Percentiles rank a stretch among this genome's conserved stretches.
Conservation (phyloP, 2,888 invertebrate genomes). For the Oscheius sp. region DNA sequence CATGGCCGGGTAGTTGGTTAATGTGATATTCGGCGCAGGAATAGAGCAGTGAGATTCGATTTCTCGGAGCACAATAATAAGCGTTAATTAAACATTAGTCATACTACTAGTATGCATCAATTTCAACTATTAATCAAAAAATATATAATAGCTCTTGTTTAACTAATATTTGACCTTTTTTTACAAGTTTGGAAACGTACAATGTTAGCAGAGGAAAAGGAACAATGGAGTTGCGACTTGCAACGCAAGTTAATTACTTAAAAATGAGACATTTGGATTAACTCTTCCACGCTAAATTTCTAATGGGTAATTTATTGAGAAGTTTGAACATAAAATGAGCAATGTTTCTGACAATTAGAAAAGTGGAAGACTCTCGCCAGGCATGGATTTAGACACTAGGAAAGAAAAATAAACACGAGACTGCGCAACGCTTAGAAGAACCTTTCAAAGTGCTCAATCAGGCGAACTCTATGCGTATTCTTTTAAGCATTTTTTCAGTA, state of each 20-base stretch:
- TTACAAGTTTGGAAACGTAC: too few species aligned
- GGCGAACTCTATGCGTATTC: conserved; percentile 7
- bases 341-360: conserved; percentile 15
- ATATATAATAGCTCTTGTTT: too few species aligned
- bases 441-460: conserved; percentile 5
- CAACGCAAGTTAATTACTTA: too few species aligned
- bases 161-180: too few species aligned
- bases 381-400: conserved; percentile 12
- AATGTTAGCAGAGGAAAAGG: too few species aligned
- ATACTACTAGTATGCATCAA: conserved; percentile 1
- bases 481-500: too few species aligned
- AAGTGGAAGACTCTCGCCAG: background rate
- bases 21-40: conserved; percentile 27
- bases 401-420: conserved; percentile 26
- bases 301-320: background rate
- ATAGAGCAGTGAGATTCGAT: conserved; percentile 25
- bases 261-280: too few species aligned
- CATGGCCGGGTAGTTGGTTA: conserved; percentile 21
- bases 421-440: conserved; percentile 7
- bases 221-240: too few species aligned
- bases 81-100: conserved; percentile 24
- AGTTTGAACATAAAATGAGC: background rate
- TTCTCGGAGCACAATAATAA: conserved; percentile 29
- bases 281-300: too few species aligned
- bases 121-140: too few species aligned